These are phyloP conservation scores for Prosopocoilus inquinatus DNA, from an alignment of 2,888 invertebrate species.

Conservation along the genomic window DNA sequence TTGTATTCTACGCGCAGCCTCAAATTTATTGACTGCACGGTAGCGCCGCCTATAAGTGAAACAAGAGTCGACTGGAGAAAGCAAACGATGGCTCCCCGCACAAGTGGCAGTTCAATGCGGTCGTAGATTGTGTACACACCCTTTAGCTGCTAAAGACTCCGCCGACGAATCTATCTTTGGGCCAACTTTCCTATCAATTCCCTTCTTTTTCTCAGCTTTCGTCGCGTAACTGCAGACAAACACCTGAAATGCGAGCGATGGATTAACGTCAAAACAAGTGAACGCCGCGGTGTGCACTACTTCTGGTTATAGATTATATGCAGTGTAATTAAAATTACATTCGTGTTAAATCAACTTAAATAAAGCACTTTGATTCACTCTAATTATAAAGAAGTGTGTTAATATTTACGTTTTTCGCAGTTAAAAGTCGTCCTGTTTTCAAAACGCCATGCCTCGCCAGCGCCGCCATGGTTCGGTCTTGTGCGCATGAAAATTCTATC, in stretches of 20 bases:
- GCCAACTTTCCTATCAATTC: constrained; percentile 47
- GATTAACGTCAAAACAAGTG: constrained; percentile 6
- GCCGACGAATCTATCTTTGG: constrained; percentile 56
- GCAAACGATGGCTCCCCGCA: constrained; percentile 41
- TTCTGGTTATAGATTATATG: constrained; percentile 9
- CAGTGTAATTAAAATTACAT: constrained; percentile 13
- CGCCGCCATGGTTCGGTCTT: constrained; percentile 57
- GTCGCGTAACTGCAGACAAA: constrained; percentile 43
- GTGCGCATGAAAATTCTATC: constrained; percentile 8
- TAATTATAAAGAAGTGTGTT: constrained; percentile 16
- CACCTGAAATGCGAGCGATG: constrained; percentile 31
- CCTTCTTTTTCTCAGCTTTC: constrained; percentile 49
- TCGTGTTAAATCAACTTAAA: constrained; percentile 2
- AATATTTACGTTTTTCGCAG: constrained; percentile 51
- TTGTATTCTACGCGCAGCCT: constrained; percentile 45
- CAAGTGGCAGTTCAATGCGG: constrained; percentile 33
- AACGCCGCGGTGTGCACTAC: constrained; percentile 14
- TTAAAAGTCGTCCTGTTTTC: constrained; percentile 44
- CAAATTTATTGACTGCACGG: constrained; percentile 46
- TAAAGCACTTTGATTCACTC: constrained; percentile 5
- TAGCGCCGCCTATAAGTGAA: constrained; percentile 40
- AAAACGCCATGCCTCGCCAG: constrained; percentile 57
- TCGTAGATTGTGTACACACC: constrained; percentile 55
- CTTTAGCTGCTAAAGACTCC: constrained; percentile 67
- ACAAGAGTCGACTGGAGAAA: constrained; percentile 27